Base-by-base conservation (phyloP, 2,888 invertebrate genomes). In the Crematogaster levior region DNA sequence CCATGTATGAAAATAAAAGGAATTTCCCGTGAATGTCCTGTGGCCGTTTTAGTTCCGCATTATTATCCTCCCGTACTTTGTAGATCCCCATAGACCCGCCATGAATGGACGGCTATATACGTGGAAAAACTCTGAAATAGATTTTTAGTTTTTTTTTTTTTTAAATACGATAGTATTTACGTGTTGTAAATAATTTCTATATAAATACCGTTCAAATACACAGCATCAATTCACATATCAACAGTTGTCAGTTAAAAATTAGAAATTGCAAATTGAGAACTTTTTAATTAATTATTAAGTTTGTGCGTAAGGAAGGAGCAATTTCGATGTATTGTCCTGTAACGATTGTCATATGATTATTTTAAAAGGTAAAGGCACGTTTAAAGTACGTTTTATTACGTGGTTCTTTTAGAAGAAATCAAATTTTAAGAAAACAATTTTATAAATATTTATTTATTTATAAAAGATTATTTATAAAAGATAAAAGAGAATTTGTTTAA, bases 1-100 rank as follows among this genome's bases (percentile, higher is more conserved):
- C 37, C 51, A n/a, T n/a, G n/a, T n/a, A n/a, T n/a, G 79, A 53
- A 43, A 79, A 79, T 48, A 43, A 70, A 70, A 70, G 53, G 15
- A 56, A 70, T 53, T 68, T 58, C 21, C 40, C 40, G 15, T 60
- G 10, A 46, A 3, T 18, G 65, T 77, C 68, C 43, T 48, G n/a
- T 7, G 40, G 9, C n/a, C 24, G 30, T 21, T 81, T 81, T 73
- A 43, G 73, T 58, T 61, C 61, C 34, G 46, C 34, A 24, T 34
- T 48, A 48, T 74, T 65, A 24, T 63, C 74, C 24, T n/a, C n/a
- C n/a, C n/a, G 24, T 24, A 34, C 10, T 34, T 74, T 24, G 34
- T 74, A 74, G 21, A 63, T 63, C 48, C 34, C n/a, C n/a, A n/a
- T n/a, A n/a, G n/a, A n/a, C n/a, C n/a, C n/a, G 9, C 21, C 5